These are phyloP conservation scores for Pholis gunnellus DNA, from an alignment of 2,113 vertebrate genomes.

Conservation along the genomic window DNA sequence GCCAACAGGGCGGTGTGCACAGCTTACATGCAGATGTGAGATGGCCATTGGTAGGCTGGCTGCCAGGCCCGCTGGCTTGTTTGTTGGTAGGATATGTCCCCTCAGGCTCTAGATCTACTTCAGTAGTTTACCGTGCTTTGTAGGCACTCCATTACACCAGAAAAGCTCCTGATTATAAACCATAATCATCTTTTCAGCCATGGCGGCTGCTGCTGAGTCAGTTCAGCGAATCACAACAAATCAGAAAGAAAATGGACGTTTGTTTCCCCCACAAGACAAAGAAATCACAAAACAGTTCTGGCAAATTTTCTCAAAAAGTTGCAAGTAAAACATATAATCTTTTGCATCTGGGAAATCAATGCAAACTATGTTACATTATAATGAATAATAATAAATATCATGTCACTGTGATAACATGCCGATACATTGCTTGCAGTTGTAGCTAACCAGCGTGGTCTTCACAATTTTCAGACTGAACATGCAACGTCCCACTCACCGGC, in stretches of 20 bases:
- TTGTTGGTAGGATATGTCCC: slow-evolving; percentile 78
- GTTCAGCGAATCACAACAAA: slow-evolving; percentile 61
- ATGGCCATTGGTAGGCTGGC: slow-evolving; percentile 70
- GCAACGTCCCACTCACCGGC: slow-evolving; percentile 15
- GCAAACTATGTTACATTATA: background rate
- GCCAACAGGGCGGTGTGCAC: slow-evolving; percentile 72
- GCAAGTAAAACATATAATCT: background rate
- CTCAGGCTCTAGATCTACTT: slow-evolving; percentile 76
- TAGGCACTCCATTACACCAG: slow-evolving; percentile 80
- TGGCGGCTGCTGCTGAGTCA: slow-evolving; percentile 66
- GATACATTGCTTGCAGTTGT: slow-evolving; percentile 20
- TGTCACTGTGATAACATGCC: background rate
- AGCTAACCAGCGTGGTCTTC: slow-evolving; percentile 20
- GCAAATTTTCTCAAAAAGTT: background rate
- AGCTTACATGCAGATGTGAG: slow-evolving; percentile 78
- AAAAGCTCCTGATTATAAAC: slow-evolving; percentile 79
- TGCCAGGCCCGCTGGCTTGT: slow-evolving; percentile 73
- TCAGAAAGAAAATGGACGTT: slow-evolving; percentile 42
- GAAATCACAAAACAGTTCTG: background rate
- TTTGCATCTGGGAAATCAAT: background rate
- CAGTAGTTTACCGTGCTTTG: slow-evolving; percentile 77
- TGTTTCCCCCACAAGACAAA: slow-evolving; percentile 28
- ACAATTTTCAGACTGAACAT: slow-evolving; percentile 19
- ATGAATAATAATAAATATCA: slow-evolving; percentile 39
- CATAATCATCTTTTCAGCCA: slow-evolving; percentile 77